Conservation (phyloP, 1,140 invertebrate species). For the Musca vetustissima region DNA sequence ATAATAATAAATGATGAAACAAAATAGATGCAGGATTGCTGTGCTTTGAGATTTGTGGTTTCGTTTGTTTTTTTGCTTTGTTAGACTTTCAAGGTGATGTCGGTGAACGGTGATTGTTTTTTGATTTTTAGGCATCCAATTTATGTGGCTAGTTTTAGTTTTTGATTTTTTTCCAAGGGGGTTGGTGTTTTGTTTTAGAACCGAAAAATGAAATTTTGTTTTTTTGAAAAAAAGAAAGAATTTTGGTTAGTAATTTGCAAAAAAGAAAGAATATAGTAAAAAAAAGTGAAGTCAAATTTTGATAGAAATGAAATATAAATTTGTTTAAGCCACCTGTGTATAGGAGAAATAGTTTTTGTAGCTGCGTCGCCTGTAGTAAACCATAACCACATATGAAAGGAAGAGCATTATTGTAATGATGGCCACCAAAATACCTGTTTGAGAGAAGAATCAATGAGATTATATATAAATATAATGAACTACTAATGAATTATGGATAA, state of each 20-base stretch:
- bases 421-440: constrained; percentile 45
- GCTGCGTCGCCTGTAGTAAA: constrained; percentile 48
- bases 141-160: constrained; percentile 8
- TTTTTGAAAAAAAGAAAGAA: constrained; percentile 13
- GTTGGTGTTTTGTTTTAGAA: not conserved
- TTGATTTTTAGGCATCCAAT: constrained; percentile 14
- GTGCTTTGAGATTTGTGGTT: not conserved
- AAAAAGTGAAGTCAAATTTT: no score
- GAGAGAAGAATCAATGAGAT: not conserved
- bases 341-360: constrained; percentile 43
- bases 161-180: not conserved
- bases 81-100: not conserved
- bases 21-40: not conserved
- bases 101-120: not conserved
- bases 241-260: not conserved
- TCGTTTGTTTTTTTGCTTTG: no score
- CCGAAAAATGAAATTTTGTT: not conserved
- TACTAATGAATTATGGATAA: no score
- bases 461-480: not conserved
- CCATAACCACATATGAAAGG: constrained; percentile 44
- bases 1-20: not conserved
- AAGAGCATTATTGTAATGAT: constrained; percentile 40
- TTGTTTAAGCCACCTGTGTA: constrained; percentile 44
- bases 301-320: not conserved
- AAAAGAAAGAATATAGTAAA: not conserved